Conservation (phyloP, 1,140 invertebrate genomes). For the Lordiphosa mommai region DNA sequence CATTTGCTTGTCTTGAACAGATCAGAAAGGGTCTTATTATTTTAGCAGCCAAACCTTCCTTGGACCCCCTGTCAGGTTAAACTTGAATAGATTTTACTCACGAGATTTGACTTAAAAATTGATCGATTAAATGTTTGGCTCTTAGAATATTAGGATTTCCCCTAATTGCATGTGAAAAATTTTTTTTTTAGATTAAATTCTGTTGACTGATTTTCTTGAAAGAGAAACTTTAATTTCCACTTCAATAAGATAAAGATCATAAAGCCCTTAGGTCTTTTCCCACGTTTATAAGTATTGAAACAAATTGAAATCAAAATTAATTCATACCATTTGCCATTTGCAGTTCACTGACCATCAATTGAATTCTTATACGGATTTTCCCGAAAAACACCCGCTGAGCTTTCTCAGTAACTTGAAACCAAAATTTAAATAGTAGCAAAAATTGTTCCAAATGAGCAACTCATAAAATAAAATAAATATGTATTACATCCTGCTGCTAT, state of each 20-base stretch:
- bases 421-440: constrained; percentile 9
- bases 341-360: constrained; percentile 16
- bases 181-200: not conserved
- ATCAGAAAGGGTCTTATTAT: too few species aligned
- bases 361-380: not conserved
- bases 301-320: not conserved
- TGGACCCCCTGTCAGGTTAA: too few species aligned
- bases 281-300: not conserved
- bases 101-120: too few species aligned
- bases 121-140: too few species aligned
- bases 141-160: too few species aligned
- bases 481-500: constrained; percentile 17
- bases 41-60: too few species aligned
- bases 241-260: not conserved
- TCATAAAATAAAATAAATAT: constrained; percentile 4
- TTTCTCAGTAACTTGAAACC: constrained; percentile 33
- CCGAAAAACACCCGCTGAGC: constrained; percentile 7
- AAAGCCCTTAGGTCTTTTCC: not conserved
- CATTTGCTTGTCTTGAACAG: too few species aligned
- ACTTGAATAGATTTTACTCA: too few species aligned
- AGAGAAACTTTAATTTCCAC: not conserved
- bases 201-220: not conserved
- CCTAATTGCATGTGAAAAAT: too few species aligned
- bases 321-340: not conserved
- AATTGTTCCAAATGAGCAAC: constrained; percentile 33